A percentile compares a stretch with the other conserved stretches of the same genome.
These are phyloP conservation scores for Peromyscus eremicus DNA, from an alignment of 2,797 vertebrate genomes.

Conservation along the genomic window DNA sequence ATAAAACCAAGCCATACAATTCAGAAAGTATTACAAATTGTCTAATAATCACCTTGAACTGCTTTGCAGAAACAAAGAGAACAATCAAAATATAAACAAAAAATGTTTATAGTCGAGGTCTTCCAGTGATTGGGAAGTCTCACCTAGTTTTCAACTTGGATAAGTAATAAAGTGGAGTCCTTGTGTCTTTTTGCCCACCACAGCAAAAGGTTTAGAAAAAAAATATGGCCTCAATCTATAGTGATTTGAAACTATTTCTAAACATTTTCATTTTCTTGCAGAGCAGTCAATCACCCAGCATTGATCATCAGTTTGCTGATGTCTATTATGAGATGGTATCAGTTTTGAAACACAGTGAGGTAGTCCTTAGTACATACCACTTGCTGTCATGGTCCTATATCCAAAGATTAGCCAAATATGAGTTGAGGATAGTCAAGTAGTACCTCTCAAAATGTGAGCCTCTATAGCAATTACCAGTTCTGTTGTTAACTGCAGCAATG, in stretches of 20 bases:
- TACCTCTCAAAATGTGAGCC: background rate
- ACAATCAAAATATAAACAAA: slow-evolving; percentile 58
- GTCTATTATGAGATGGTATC: slow-evolving; percentile 33
- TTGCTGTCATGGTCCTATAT: background rate
- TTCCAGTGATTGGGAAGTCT: slow-evolving; percentile 56
- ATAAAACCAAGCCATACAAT: slow-evolving; percentile 45
- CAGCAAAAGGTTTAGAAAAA: slow-evolving; percentile 62
- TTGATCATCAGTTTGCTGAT: slow-evolving; percentile 54
- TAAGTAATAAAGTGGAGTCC: slow-evolving; percentile 15
- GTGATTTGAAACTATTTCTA: slow-evolving; percentile 32
- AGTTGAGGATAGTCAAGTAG: background rate
- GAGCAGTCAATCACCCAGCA: slow-evolving; percentile 25
- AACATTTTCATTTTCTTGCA: slow-evolving; percentile 73
- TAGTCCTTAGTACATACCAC: background rate
- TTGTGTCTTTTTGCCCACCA: background rate
- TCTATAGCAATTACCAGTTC: slow-evolving; percentile 6
- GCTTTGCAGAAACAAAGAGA: slow-evolving; percentile 65
- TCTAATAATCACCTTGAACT: slow-evolving; percentile 50
- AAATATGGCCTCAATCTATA: slow-evolving; percentile 22
- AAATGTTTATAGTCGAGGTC: slow-evolving; percentile 53
- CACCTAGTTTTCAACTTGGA: slow-evolving; percentile 69
- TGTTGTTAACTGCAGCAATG: background rate
- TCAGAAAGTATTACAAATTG: slow-evolving; percentile 44
- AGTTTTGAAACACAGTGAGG: slow-evolving; percentile 66
- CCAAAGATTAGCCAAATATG: slow-evolving; percentile 8